Percentiles rank a stretch among this genome's conserved stretches.
Evolutionary conservation across 2,113 vertebrate species (phyloP).

Genomic region (Tautogolabrus adspersus): DNA sequence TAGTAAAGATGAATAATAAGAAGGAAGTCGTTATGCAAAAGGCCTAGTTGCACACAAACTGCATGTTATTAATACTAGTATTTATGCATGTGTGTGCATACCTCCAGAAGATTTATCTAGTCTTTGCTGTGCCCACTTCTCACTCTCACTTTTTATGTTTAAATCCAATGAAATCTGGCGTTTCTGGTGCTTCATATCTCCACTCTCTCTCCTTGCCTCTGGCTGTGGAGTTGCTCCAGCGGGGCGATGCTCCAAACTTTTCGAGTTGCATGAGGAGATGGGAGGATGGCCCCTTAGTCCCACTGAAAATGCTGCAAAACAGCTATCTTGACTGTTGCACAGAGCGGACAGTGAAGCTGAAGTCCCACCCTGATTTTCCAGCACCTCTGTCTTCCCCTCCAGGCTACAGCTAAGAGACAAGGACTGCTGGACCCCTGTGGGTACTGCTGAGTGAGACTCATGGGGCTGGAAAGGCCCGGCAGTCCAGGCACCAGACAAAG

Average conservation of each 20-base stretch:
- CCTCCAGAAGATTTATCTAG: slow-evolving; percentile 59
- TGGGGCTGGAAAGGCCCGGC: slow-evolving; percentile 76
- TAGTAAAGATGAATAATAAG: slow-evolving; percentile 64
- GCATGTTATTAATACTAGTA: slow-evolving; percentile 10
- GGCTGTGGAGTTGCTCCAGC: slow-evolving; percentile 47
- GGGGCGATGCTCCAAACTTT: slow-evolving; percentile 43
- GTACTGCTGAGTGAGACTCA: slow-evolving; percentile 44
- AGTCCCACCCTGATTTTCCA: slow-evolving; percentile 22
- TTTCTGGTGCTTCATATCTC: slow-evolving; percentile 72
- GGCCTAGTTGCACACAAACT: slow-evolving; percentile 34
- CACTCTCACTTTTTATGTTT: slow-evolving; percentile 65
- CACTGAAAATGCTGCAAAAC: slow-evolving; percentile 48
- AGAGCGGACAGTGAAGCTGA: slow-evolving; percentile 53
- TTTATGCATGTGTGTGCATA: slow-evolving; percentile 42
- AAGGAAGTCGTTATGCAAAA: slow-evolving; percentile 40
- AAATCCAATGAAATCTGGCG: slow-evolving; percentile 58
- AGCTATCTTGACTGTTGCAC: slow-evolving; percentile 59
- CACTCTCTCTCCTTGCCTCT: slow-evolving; percentile 34
- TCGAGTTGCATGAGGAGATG: slow-evolving; percentile 52
- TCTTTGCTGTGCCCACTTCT: slow-evolving; percentile 69
- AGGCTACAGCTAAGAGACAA: slow-evolving; percentile 50
- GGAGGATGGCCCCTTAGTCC: slow-evolving; percentile 46
- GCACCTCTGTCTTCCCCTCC: slow-evolving; percentile 59
- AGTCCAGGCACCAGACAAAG: slow-evolving; percentile 90
- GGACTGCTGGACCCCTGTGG: slow-evolving; percentile 33